Conservation (phyloP, 1,140 invertebrate species). For the Dendrolimus kikuchii region DNA sequence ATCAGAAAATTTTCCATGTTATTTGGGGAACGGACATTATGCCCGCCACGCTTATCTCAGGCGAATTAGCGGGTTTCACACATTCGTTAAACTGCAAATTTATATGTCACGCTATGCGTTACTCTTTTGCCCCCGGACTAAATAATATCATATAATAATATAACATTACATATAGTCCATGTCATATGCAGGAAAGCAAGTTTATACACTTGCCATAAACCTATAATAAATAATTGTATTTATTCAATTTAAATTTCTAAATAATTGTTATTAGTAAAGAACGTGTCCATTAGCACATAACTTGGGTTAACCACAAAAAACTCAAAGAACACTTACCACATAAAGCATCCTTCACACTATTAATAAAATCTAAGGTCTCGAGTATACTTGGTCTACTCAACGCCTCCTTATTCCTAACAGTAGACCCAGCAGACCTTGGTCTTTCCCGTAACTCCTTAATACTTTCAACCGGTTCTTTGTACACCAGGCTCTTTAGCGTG, state of each 20-base stretch:
- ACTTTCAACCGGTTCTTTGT: constrained; percentile 53
- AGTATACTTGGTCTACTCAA: constrained; percentile 53
- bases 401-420: constrained; percentile 44
- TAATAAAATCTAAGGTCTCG: constrained; percentile 63
- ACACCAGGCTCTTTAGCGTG: constrained; percentile 53
- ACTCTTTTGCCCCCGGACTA: no score
- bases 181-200: no score
- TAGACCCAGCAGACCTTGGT: constrained; percentile 53
- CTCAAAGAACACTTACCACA: constrained; percentile 40
- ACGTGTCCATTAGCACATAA: background rate
- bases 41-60: no score
- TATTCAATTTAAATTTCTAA: background rate
- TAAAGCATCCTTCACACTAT: constrained; percentile 52
- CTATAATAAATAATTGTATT: no score
- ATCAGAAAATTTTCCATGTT: no score
- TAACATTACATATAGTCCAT: no score
- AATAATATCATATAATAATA: no score
- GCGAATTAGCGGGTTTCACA: no score
- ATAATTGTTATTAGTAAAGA: background rate
- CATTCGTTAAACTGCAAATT: no score
- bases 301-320: background rate
- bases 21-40: no score
- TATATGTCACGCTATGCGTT: no score
- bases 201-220: no score
- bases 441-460: constrained; percentile 44